Percentiles rank a stretch among this genome's conserved stretches.
Evolutionary conservation across 2,888 invertebrate genomes (phyloP).

Genomic region (Euplagia quadripunctaria): DNA sequence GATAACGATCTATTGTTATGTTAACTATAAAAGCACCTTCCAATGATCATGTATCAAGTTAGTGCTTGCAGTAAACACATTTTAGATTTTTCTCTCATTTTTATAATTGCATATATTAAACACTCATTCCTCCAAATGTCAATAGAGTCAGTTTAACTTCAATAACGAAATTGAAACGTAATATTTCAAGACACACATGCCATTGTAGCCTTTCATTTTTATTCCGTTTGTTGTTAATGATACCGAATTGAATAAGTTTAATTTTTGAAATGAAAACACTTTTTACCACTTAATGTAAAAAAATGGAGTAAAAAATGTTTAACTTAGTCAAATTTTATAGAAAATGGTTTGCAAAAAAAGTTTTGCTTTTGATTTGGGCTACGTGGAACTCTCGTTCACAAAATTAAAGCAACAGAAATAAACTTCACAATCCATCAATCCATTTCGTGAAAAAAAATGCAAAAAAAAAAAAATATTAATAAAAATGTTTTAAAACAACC

Average conservation of each 20-base stretch:
- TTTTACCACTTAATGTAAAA: too few relatives aligned
- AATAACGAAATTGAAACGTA: not conserved
- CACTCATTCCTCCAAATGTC: not conserved
- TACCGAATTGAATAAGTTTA: not conserved
- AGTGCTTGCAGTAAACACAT: not conserved
- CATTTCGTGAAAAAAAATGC: too few relatives aligned
- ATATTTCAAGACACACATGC: not conserved
- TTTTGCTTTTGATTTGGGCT: too few relatives aligned
- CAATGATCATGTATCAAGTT: not conserved
- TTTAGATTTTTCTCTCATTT: not conserved
- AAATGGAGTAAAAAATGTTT: too few relatives aligned
- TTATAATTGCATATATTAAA: not conserved
- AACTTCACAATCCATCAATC: too few relatives aligned
- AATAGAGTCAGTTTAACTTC: not conserved
- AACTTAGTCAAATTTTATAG: too few relatives aligned
- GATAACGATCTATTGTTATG: constrained; percentile 58
- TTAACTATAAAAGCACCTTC: not conserved
- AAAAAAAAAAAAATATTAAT: too few relatives aligned
- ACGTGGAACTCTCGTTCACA: too few relatives aligned
- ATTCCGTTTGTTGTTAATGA: not conserved
- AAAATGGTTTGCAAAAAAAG: too few relatives aligned
- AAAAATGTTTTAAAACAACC: too few relatives aligned
- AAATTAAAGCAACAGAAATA: too few relatives aligned
- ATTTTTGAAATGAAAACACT: too few relatives aligned
- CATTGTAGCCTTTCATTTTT: not conserved